A percentile compares a stretch with the other conserved stretches of the same genome.
These are phyloP conservation scores for Mycalesis mineus DNA, from an alignment of 2,888 invertebrate species.

Conservation along the genomic window DNA sequence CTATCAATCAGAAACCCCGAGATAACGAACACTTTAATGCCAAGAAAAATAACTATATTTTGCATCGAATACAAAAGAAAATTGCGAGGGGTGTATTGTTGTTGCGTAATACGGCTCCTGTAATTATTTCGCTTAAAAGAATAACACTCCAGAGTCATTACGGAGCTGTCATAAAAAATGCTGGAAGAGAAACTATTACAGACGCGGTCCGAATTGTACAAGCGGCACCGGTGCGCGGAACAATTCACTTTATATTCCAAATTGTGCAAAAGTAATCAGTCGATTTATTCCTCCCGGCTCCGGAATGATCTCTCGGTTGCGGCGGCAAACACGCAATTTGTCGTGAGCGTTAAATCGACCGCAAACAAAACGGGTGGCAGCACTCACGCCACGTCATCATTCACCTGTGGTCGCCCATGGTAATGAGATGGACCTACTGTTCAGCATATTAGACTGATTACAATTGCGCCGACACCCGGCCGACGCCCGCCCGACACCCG, in stretches of 20 bases:
- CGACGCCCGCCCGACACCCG: too few relatives aligned
- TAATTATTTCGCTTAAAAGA: conserved; percentile 32
- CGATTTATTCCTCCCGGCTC: conserved; percentile 56
- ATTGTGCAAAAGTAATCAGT: conserved; percentile 58
- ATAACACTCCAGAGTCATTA: conserved; percentile 34
- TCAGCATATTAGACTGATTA: conserved; percentile 77
- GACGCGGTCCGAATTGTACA: conserved; percentile 34
- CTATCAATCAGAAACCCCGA: conserved; percentile 13
- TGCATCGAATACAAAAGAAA: conserved; percentile 23
- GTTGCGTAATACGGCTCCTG: conserved; percentile 23
- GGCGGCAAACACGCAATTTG: conserved; percentile 76
- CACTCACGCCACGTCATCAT: conserved; percentile 65
- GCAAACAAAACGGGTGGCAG: conserved; percentile 72
- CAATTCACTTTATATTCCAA: conserved; percentile 48
- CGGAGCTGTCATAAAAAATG: conserved; percentile 30
- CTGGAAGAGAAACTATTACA: conserved; percentile 33
- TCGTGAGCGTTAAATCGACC: conserved; percentile 76
- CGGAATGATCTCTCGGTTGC: conserved; percentile 65
- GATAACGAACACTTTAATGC: conserved; percentile 10
- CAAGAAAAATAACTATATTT: conserved; percentile 24
- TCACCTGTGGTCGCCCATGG: conserved; percentile 76
- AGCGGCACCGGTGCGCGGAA: conserved; percentile 35
- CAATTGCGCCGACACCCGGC: conserved; percentile 47
- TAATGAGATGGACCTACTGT: conserved; percentile 77
- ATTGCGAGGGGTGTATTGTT: conserved; percentile 23